Conservation (phyloP, 2,888 invertebrate species). For the Pristionchus fissidentatus region DNA sequence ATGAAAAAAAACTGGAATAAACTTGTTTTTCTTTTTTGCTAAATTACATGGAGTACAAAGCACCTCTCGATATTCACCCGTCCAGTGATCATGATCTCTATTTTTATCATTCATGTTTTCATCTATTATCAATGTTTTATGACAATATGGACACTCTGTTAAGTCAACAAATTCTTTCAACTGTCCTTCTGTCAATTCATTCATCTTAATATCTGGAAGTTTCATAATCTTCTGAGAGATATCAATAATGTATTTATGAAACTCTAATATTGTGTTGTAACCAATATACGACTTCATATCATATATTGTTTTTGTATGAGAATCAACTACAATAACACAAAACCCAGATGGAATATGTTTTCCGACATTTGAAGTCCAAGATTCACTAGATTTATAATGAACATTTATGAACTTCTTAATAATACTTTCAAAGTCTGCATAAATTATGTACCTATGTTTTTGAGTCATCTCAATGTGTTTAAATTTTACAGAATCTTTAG, state of each 20-base stretch:
- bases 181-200: conserved; percentile 51
- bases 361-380: conserved; percentile 51
- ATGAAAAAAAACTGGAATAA: conserved; percentile 56
- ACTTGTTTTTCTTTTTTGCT: conserved; percentile 52
- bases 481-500: conserved; percentile 53
- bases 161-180: conserved; percentile 37
- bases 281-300: conserved; percentile 51
- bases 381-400: conserved; percentile 50
- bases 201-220: conserved; percentile 45
- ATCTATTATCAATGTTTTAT: no score
- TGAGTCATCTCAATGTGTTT: conserved; percentile 56
- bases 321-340: conserved; percentile 50
- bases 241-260: conserved; percentile 53
- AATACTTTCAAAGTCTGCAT: conserved; percentile 57
- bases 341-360: conserved; percentile 56
- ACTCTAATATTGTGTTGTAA: conserved; percentile 49
- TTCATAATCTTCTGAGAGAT: conserved; percentile 51
- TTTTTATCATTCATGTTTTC: conserved; percentile 47
- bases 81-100: conserved; percentile 56
- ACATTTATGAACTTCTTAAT: conserved; percentile 45
- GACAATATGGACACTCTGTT: no score
- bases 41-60: conserved; percentile 54
- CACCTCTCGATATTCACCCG: conserved; percentile 54
- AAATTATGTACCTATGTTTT: conserved; percentile 57
- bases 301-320: conserved; percentile 46